phyloP scores from a whole-genome alignment of 2,888 invertebrate species.

The Tetanocera ferruginea region DNA sequence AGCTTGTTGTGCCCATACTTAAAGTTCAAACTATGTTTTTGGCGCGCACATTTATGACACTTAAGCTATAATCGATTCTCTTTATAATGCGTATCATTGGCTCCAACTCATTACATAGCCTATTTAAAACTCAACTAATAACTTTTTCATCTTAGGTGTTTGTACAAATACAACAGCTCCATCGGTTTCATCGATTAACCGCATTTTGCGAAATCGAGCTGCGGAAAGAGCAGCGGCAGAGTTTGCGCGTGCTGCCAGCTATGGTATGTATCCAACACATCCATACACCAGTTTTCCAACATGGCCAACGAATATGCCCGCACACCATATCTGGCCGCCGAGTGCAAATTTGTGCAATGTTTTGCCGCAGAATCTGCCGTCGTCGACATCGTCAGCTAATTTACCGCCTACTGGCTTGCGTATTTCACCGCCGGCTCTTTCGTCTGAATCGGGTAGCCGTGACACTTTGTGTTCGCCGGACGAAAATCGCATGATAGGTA shows the following conservation, averaged over 20 bases:
- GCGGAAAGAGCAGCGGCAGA: conserved; percentile 97
- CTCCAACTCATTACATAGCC: background rate
- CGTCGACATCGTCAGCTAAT: background rate
- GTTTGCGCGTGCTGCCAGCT: conserved; percentile 92
- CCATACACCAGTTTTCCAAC: conserved; percentile 76
- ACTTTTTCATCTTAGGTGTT: conserved; percentile 76
- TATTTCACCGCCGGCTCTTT: conserved; percentile 72
- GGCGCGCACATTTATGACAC: background rate
- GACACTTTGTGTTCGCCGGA: conserved; percentile 68
- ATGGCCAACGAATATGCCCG: conserved; percentile 70
- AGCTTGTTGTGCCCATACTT: no score
- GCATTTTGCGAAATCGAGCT: conserved; percentile 94
- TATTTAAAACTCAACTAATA: background rate
- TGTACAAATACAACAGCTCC: conserved; percentile 97
- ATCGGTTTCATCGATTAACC: conserved; percentile 96
- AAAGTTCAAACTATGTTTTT: background rate
- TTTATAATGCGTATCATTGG: background rate
- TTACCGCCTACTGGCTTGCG: conserved; percentile 66
- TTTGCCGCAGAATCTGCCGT: conserved; percentile 39
- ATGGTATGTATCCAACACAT: conserved; percentile 83
- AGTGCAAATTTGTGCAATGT: conserved; percentile 53
- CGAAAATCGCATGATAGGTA: conserved; percentile 68
- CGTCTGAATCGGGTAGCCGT: conserved; percentile 71
- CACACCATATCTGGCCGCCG: conserved; percentile 71
- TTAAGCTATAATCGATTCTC: conserved; percentile 17